Conservation (phyloP, 2,797 vertebrate genomes). For the Bucorvus abyssinicus region DNA sequence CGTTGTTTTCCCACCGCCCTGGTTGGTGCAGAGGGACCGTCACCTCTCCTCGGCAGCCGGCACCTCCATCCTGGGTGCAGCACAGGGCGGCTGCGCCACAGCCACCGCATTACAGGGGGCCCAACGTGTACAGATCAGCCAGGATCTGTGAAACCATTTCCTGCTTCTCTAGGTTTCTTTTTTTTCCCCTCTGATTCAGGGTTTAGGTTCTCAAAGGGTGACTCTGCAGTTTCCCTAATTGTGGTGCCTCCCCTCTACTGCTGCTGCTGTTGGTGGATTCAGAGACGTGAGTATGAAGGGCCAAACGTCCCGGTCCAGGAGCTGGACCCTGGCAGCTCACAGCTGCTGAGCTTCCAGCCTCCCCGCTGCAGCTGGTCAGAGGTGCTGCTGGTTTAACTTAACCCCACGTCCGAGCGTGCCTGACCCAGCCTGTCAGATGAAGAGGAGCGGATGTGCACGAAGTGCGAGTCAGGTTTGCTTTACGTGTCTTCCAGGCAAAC, state of each 20-base stretch:
- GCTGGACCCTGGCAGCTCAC: background rate
- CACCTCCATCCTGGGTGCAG: rapidly evolving
- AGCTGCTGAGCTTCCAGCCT: background rate
- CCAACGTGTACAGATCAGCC: background rate
- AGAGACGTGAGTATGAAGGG: background rate
- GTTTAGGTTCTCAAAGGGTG: background rate
- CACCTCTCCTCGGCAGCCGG: rapidly evolving
- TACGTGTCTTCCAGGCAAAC: background rate
- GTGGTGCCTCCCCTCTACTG: background rate
- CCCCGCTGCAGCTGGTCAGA: rapidly evolving
- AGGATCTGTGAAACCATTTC: rapidly evolving
- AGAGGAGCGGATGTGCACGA: background rate
- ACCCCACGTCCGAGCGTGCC: no score
- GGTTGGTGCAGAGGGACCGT: background rate
- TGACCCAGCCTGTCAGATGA: background rate
- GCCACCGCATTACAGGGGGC: rapidly evolving
- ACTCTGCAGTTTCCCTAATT: background rate
- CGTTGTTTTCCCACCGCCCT: background rate
- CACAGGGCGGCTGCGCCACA: rapidly evolving
- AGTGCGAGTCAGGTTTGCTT: background rate
- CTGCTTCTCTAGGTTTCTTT: no score
- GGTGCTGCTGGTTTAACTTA: background rate
- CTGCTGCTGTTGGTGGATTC: background rate
- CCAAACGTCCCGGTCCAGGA: rapidly evolving
- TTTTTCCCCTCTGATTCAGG: background rate